These are phyloP conservation scores for Cylas formicarius DNA, from an alignment of 1,140 invertebrate genomes.

Conservation along the genomic window DNA sequence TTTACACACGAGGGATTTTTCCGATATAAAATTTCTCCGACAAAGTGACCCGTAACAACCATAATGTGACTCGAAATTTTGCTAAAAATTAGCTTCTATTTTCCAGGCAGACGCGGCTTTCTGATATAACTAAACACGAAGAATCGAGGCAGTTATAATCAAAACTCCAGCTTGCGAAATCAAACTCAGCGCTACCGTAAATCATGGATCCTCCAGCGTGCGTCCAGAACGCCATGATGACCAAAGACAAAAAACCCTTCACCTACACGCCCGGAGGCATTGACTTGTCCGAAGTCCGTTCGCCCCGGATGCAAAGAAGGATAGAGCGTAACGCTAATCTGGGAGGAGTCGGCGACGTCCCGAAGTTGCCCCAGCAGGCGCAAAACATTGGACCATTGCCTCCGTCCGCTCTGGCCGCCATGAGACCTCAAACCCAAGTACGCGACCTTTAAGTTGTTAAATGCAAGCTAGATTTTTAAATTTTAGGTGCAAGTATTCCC, in stretches of 20 bases:
- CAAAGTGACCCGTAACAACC: no score
- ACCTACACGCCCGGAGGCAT: slow-evolving; percentile 89
- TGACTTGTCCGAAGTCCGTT: slow-evolving; percentile 82
- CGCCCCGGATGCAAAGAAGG: slow-evolving; percentile 79
- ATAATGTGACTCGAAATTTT: no score
- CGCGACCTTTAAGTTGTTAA: no score
- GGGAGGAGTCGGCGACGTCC: slow-evolving; percentile 44
- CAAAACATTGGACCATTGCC: slow-evolving; percentile 42
- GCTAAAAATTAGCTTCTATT: no score
- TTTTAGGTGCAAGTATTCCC: slow-evolving; percentile 21
- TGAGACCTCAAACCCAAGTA: slow-evolving; percentile 61
- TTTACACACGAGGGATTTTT: no score
- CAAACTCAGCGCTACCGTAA: no score
- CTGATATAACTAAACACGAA: no score
- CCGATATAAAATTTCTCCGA: no score
- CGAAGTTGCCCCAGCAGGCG: slow-evolving; percentile 38
- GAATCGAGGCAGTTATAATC: no score
- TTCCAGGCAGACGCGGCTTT: no score
- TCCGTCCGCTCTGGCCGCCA: slow-evolving; percentile 46
- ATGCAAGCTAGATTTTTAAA: background rate
- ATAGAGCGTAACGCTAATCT: slow-evolving; percentile 63
- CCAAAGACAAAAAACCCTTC: slow-evolving; percentile 91
- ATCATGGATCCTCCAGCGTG: slow-evolving; percentile 74
- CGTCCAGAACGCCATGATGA: slow-evolving; percentile 89
- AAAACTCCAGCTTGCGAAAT: no score